phyloP scores from a whole-genome alignment of 2,113 vertebrate species.

The Jaculus jaculus region DNA sequence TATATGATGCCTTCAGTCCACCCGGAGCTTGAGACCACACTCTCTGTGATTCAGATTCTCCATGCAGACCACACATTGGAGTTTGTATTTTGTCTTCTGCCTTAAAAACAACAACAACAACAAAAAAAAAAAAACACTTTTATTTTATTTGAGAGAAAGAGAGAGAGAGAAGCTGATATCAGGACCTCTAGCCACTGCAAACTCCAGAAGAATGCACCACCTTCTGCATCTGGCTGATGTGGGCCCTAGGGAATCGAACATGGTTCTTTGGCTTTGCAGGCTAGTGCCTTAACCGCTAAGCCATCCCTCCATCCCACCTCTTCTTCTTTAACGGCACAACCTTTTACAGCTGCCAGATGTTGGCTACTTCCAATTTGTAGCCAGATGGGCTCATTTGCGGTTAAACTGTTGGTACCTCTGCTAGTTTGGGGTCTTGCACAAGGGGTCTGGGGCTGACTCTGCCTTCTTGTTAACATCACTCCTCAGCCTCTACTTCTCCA shows the following conservation, averaged over 20 bases:
- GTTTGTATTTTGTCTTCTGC: neutral
- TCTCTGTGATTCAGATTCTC: neutral
- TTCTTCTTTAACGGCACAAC: neutral
- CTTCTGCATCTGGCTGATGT: too few species aligned
- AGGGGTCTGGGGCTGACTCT: neutral
- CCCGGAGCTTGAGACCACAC: neutral
- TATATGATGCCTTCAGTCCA: neutral
- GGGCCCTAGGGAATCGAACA: too few species aligned
- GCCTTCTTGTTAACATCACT: neutral
- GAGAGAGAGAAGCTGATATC: too few species aligned
- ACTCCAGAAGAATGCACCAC: too few species aligned
- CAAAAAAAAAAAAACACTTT: too few species aligned
- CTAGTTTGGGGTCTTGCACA: neutral
- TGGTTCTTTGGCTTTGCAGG: too few species aligned
- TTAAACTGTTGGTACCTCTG: neutral
- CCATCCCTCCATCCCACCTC: neutral
- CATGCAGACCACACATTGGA: too few species aligned
- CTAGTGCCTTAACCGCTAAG: too few species aligned
- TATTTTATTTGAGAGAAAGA: too few species aligned
- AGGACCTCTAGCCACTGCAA: too few species aligned
- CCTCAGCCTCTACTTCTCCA: neutral
- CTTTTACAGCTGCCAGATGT: neutral
- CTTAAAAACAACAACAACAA: too few species aligned
- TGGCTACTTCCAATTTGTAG: neutral
- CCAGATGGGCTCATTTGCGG: neutral